These are phyloP conservation scores for Leptatherina wallacei DNA, from an alignment of 2,797 vertebrate species.

Conservation along the genomic window DNA sequence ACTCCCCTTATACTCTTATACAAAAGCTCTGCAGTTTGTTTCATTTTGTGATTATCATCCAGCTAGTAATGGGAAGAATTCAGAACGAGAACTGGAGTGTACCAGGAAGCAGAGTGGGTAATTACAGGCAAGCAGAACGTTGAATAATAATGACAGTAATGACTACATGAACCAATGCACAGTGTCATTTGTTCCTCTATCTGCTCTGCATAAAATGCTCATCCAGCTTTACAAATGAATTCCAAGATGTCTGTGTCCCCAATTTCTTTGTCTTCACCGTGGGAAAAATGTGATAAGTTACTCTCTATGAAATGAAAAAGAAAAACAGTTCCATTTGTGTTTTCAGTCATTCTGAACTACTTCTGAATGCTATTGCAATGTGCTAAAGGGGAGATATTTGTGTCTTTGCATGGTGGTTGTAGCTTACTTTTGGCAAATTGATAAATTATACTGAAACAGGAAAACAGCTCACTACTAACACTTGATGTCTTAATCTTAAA, in stretches of 20 bases:
- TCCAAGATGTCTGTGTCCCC: slow-evolving; percentile 34
- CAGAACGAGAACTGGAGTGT: slow-evolving; percentile 43
- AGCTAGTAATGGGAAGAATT: slow-evolving; percentile 38
- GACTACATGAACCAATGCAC: slow-evolving; percentile 57
- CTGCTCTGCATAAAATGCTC: slow-evolving; percentile 60
- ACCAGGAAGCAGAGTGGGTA: slow-evolving; percentile 53
- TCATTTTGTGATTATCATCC: slow-evolving; percentile 65
- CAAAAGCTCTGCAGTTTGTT: slow-evolving; percentile 51
- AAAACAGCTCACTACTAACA: neutral
- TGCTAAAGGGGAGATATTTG: neutral
- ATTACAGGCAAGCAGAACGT: slow-evolving; percentile 59
- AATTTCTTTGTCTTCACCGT: neutral
- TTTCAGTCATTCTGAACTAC: slow-evolving; percentile 20
- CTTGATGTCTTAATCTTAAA: neutral
- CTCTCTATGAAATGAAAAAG: slow-evolving; percentile 21
- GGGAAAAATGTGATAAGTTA: slow-evolving; percentile 22
- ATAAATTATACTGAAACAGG: neutral
- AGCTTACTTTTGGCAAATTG: no score
- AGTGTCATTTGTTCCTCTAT: slow-evolving; percentile 63
- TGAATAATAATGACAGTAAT: slow-evolving; percentile 71
- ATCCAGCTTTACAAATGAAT: slow-evolving; percentile 56
- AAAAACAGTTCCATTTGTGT: slow-evolving; percentile 26
- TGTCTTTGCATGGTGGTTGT: neutral
- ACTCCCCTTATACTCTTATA: slow-evolving; percentile 45
- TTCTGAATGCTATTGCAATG: neutral